A percentile compares a stretch with the other conserved stretches of the same genome.
Evolutionary conservation across 2,888 invertebrate genomes (phyloP).

Genomic region (Dynastes grantii): DNA sequence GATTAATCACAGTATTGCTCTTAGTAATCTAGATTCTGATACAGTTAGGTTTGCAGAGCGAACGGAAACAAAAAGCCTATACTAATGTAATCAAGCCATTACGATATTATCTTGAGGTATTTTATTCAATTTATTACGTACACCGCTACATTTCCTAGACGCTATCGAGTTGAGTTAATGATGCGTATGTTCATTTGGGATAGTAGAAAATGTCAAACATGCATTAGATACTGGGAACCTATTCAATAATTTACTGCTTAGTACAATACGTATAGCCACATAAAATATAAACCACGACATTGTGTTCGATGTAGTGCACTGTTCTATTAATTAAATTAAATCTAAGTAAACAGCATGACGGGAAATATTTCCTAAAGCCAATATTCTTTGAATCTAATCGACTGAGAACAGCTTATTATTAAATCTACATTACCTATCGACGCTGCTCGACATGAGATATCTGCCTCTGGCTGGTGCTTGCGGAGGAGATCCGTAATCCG

Average conservation of each 20-base stretch:
- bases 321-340: conserved; percentile 14
- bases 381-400: background rate
- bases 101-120: conserved; percentile 35
- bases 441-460: conserved; percentile 44
- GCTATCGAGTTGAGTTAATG: conserved; percentile 23
- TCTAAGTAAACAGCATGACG: background rate
- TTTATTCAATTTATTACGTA: conserved; percentile 33
- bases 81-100: conserved; percentile 32
- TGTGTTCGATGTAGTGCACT: background rate
- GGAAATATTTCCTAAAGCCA: background rate
- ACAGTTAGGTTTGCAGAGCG: background rate
- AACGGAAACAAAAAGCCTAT: conserved; percentile 28
- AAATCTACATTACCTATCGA: conserved; percentile 41
- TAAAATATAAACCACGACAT: conserved; percentile 9
- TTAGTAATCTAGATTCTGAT: conserved; percentile 23
- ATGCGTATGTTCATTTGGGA: conserved; percentile 24
- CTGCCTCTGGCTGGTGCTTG: conserved; percentile 46
- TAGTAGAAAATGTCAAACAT: conserved; percentile 28
- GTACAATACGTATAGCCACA: background rate
- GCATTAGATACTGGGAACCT: conserved; percentile 9
- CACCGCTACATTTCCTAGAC: conserved; percentile 28
- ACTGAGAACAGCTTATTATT: background rate
- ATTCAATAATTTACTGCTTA: conserved; percentile 7
- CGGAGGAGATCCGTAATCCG: conserved; percentile 37
- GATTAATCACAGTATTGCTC: conserved; percentile 16